phyloP scores from a whole-genome alignment of 2,888 invertebrate genomes.

The Luperina testacea region DNA sequence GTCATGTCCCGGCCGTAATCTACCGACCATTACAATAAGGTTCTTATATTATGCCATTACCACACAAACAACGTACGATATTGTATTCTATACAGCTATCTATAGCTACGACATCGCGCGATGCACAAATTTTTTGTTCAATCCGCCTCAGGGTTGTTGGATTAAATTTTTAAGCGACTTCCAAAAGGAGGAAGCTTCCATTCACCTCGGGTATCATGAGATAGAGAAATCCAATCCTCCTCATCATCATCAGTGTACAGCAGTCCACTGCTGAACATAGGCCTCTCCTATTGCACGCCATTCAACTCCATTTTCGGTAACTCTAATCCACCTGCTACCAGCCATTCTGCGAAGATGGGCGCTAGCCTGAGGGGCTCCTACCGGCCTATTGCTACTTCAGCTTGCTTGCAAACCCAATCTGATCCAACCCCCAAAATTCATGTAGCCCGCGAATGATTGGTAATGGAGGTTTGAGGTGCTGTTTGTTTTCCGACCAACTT shows the following conservation, averaged over 20 bases:
- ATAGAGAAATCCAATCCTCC: background rate
- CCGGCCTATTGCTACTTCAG: too few species aligned
- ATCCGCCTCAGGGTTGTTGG: background rate
- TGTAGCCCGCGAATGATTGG: too few species aligned
- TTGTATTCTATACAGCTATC: background rate
- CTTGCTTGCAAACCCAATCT: too few species aligned
- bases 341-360: too few species aligned
- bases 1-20: conserved; percentile 21
- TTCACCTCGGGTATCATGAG: background rate
- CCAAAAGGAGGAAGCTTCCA: background rate
- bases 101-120: background rate
- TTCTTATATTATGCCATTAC: conserved; percentile 11
- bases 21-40: conserved; percentile 3
- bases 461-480: background rate
- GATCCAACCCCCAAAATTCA: too few species aligned
- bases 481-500: background rate
- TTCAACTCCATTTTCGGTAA: too few species aligned
- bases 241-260: too few species aligned
- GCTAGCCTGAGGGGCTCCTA: too few species aligned
- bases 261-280: too few species aligned
- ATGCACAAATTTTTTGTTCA: background rate
- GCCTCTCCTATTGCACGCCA: too few species aligned
- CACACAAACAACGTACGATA: conserved; percentile 1
- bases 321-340: too few species aligned
- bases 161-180: background rate